These are phyloP conservation scores for Helicoverpa zea DNA, from an alignment of 1,140 invertebrate genomes.

Conservation along the genomic window DNA sequence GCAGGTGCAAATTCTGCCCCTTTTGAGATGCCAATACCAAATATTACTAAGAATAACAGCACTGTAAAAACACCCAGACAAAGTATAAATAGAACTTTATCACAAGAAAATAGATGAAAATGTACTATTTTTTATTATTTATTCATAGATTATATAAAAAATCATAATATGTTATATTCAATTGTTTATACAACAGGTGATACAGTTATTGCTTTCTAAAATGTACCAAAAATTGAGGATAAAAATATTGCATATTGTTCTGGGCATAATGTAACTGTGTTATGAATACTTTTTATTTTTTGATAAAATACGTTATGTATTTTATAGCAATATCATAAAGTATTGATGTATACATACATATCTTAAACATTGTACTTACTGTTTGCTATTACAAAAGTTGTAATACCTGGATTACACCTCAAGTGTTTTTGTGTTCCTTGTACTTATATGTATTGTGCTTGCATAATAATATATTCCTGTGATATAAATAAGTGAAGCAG, in stretches of 20 bases:
- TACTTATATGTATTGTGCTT: constrained; percentile 32
- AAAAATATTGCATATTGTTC: not conserved
- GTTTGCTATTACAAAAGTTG: not conserved
- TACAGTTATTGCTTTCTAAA: constrained; percentile 14
- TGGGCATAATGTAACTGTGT: not conserved
- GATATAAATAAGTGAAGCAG: constrained; percentile 39
- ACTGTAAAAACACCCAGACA: constrained; percentile 67
- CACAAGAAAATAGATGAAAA: constrained; percentile 83
- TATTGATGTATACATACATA: not conserved
- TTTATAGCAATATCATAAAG: too few relatives aligned
- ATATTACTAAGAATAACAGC: constrained; percentile 67
- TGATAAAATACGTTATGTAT: too few relatives aligned
- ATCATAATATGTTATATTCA: constrained; percentile 12
- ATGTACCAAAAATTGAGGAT: constrained; percentile 12
- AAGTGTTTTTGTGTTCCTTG: constrained; percentile 4
- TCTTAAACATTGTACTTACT: not conserved
- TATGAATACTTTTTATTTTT: too few relatives aligned
- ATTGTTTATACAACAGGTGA: constrained; percentile 1
- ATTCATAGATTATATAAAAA: constrained; percentile 7
- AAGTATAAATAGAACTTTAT: constrained; percentile 72
- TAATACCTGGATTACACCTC: not conserved
- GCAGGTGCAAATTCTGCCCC: constrained; percentile 56
- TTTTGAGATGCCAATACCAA: constrained; percentile 76
- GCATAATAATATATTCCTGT: constrained; percentile 49
- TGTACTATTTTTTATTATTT: not conserved